Evolutionary conservation across 2,888 invertebrate species (phyloP).

Genomic region (Scaeva pyrastri): DNA sequence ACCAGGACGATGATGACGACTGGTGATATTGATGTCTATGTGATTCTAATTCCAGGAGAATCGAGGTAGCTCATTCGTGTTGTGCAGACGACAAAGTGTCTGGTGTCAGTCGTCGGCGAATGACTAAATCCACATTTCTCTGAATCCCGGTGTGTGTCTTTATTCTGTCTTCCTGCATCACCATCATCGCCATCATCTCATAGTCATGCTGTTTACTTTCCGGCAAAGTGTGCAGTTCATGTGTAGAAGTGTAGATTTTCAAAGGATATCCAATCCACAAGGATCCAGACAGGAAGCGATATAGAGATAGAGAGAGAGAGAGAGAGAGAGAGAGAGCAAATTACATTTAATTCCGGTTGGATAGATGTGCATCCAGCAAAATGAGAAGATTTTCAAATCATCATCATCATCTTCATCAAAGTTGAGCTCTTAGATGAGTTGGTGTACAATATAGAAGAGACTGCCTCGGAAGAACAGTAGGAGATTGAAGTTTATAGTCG

Average conservation of each 20-base stretch:
- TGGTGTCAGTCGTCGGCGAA: slow-evolving; percentile 2
- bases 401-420: slow-evolving; percentile 44
- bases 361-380: slow-evolving; percentile 40
- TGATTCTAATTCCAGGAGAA: neutral
- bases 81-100: slow-evolving; percentile 57
- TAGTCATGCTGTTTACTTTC: neutral
- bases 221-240: neutral
- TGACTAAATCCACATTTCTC: slow-evolving; percentile 6
- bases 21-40: neutral
- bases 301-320: neutral
- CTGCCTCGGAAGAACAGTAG: slow-evolving; percentile 29
- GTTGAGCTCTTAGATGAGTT: neutral
- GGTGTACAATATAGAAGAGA: neutral
- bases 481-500: slow-evolving; percentile 1
- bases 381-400: slow-evolving; percentile 41
- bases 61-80: slow-evolving; percentile 13
- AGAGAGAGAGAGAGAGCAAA: slow-evolving; percentile 48
- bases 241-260: neutral
- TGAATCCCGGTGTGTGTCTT: neutral
- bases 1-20: neutral
- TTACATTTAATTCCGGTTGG: slow-evolving; percentile 59
- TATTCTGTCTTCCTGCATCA: neutral
- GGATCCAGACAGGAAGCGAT: too few relatives aligned
- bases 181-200: neutral
- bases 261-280: slow-evolving; percentile 10